phyloP scores from a whole-genome alignment of 2,797 vertebrate genomes.

The Pseudochaenichthys georgianus region DNA sequence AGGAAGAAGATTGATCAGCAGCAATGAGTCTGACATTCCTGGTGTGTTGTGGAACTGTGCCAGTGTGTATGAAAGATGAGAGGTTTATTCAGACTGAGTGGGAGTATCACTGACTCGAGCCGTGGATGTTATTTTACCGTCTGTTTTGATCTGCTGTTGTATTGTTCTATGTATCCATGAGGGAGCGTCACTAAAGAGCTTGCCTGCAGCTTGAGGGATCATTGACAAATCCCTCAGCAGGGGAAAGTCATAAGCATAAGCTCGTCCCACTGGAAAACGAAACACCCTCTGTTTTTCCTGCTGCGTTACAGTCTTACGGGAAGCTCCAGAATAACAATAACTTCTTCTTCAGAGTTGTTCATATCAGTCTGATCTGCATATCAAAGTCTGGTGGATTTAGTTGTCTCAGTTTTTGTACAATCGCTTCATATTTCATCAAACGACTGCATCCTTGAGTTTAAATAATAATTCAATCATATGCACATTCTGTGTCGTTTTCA shows the following conservation, averaged over 20 bases:
- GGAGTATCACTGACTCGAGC: slow-evolving; percentile 30
- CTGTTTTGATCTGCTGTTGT: slow-evolving; percentile 53
- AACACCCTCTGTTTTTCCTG: slow-evolving; percentile 39
- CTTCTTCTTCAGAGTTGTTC: not conserved
- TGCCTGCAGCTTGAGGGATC: slow-evolving; percentile 64
- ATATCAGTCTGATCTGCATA: slow-evolving; percentile 20
- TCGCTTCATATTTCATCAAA: not conserved
- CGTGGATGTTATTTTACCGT: slow-evolving; percentile 43
- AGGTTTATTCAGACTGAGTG: slow-evolving; percentile 42
- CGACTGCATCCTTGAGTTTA: not conserved
- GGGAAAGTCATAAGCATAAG: slow-evolving; percentile 70
- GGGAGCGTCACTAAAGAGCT: slow-evolving; percentile 73
- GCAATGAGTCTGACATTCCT: slow-evolving; percentile 20
- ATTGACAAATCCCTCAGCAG: slow-evolving; percentile 76
- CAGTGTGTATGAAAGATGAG: slow-evolving; percentile 17
- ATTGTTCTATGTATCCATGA: slow-evolving; percentile 54
- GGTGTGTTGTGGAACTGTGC: slow-evolving; percentile 26
- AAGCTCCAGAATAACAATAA: slow-evolving; percentile 36
- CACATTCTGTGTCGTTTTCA: not conserved
- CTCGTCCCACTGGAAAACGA: slow-evolving; percentile 60
- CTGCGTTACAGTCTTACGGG: slow-evolving; percentile 28
- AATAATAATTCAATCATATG: not conserved
- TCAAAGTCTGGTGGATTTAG: slow-evolving; percentile 18
- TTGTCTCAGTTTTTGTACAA: not conserved
- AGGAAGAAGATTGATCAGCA: slow-evolving; percentile 49